Conservation (phyloP, 1,140 invertebrate genomes). For the Octopus bimaculoides region DNA sequence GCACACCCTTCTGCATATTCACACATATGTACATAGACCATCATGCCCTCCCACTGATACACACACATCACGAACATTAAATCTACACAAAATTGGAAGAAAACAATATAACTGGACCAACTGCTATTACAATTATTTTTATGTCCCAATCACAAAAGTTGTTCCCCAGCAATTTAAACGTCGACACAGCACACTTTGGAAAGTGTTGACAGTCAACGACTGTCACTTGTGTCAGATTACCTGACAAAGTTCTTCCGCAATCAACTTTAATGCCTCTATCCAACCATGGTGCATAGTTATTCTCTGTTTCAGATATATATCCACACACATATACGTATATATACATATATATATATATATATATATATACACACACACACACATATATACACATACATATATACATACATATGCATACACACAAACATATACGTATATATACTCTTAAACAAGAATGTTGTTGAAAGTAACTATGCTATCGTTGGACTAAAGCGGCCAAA, state of each 20-base stretch:
- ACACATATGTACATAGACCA: too few relatives aligned
- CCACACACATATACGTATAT: neutral
- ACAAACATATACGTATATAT: too few relatives aligned
- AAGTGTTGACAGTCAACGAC: neutral
- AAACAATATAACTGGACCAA: too few relatives aligned
- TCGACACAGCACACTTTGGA: neutral
- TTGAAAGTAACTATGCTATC: too few relatives aligned
- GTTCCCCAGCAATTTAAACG: neutral
- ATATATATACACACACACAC: neutral
- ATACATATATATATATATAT: neutral
- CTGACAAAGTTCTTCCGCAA: neutral
- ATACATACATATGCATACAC: neutral
- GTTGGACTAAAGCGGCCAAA: too few relatives aligned
- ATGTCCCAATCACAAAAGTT: too few relatives aligned
- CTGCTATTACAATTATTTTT: too few relatives aligned
- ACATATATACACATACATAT: neutral
- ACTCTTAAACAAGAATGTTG: too few relatives aligned
- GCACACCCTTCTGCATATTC: too few relatives aligned
- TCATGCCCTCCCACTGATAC: too few relatives aligned
- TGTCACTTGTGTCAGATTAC: neutral
- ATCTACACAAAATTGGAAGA: too few relatives aligned
- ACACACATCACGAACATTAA: too few relatives aligned
- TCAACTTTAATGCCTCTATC: neutral
- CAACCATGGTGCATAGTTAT: neutral
- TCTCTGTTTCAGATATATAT: neutral